phyloP scores from a whole-genome alignment of 1,140 invertebrate genomes.

The Helicoverpa zea region DNA sequence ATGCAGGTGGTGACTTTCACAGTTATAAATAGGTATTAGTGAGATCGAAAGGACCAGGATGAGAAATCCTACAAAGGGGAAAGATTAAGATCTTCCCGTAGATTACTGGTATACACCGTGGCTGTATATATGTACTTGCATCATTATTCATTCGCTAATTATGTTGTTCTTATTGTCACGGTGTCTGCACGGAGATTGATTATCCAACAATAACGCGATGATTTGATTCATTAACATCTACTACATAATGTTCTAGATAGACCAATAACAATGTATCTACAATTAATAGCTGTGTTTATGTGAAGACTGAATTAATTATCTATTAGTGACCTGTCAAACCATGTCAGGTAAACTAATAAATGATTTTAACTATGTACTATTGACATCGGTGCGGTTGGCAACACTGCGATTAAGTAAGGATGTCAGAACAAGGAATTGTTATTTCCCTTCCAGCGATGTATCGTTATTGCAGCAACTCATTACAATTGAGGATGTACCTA shows the following conservation, averaged over 20 bases:
- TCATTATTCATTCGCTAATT: conserved; percentile 31
- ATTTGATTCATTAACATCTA: conserved; percentile 35
- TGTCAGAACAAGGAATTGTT: no score
- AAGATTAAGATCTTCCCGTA: conserved; percentile 7
- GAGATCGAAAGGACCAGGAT: no score
- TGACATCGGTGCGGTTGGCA: no score
- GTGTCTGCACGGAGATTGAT: conserved; percentile 43
- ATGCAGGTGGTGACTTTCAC: no score
- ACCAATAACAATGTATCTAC: background rate
- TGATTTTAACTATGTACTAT: no score
- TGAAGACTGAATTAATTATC: conserved; percentile 22
- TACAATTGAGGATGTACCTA: background rate
- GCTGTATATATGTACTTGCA: conserved; percentile 8
- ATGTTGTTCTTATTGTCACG: conserved; percentile 25
- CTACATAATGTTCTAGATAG: background rate
- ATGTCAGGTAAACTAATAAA: no score
- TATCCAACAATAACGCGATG: conserved; percentile 36
- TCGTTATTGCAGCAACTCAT: background rate
- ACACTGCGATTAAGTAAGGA: no score
- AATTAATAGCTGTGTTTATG: conserved; percentile 9
- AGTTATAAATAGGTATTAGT: no score
- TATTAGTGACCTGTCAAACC: background rate
- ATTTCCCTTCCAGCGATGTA: background rate
- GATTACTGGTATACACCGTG: background rate
- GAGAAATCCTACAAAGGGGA: no score